A percentile compares a stretch with the other conserved stretches of the same genome.
Conservation (phyloP, 2,888 invertebrate species). For the Apocheima hispidaria region DNA sequence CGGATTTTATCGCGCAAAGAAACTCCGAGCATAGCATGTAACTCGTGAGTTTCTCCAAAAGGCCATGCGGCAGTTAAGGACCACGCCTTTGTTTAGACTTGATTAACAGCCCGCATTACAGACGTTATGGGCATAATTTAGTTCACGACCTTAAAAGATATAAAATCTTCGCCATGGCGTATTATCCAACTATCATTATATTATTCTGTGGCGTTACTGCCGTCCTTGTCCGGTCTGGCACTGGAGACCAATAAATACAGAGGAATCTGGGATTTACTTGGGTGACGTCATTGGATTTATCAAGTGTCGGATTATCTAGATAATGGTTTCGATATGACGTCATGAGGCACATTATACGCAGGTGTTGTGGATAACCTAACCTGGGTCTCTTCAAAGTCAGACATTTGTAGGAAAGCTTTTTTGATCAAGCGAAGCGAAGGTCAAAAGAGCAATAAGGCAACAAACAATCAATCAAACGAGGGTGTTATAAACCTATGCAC, state of each 20-base stretch:
- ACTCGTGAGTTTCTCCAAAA: too few species aligned
- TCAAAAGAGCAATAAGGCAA: too few species aligned
- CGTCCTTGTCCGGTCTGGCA: slow-evolving; percentile 14
- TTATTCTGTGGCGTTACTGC: not conserved
- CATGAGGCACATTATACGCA: too few species aligned
- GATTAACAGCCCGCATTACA: slow-evolving; percentile 1
- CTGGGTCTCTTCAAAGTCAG: too few species aligned
- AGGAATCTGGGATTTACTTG: slow-evolving; percentile 1
- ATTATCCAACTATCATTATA: not conserved
- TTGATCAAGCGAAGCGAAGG: too few species aligned
- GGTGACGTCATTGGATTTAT: slow-evolving; percentile 7
- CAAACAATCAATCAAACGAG: too few species aligned
- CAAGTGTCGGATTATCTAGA: not conserved
- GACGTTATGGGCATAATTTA: slow-evolving; percentile 6
- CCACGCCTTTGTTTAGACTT: slow-evolving; percentile 1
- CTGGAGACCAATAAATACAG: slow-evolving; percentile 9
- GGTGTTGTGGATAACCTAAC: too few species aligned
- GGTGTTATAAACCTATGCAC: too few species aligned
- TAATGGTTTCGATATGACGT: slow-evolving; percentile 1
- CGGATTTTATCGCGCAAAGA: too few species aligned
- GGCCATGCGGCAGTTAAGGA: too few species aligned
- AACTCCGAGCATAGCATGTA: too few species aligned
- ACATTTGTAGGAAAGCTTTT: too few species aligned
- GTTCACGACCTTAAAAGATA: slow-evolving; percentile 13
- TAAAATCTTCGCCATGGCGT: slow-evolving; percentile 11